phyloP scores from a whole-genome alignment of 92 coral and sea anemone species.

The Phymanthus crucifer region DNA sequence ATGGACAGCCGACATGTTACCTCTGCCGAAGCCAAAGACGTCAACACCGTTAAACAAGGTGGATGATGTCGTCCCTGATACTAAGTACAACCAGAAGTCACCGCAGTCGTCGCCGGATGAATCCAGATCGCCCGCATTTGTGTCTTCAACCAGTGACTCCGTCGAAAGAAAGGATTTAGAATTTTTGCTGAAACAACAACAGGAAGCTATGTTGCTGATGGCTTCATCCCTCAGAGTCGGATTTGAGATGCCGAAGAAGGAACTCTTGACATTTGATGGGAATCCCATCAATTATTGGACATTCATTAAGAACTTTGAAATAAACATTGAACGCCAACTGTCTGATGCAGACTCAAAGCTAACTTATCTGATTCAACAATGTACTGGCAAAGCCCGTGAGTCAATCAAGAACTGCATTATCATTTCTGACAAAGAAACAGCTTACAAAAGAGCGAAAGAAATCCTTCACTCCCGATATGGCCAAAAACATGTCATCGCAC shows the following conservation, averaged over 20 bases:
- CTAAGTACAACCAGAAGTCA: neutral
- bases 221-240: neutral
- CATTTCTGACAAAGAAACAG: constrained; percentile 26
- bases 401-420: constrained; percentile 39
- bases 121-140: neutral
- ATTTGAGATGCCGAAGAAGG: constrained; percentile 8
- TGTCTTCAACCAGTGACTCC: neutral
- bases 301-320: constrained; percentile 44
- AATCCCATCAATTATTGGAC: constrained; percentile 38
- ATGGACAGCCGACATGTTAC: neutral
- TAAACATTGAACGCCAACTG: constrained; percentile 30
- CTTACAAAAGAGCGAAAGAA: constrained; percentile 35
- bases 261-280: constrained; percentile 16
- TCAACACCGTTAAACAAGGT: neutral
- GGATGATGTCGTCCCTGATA: neutral
- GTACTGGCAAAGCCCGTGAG: constrained; percentile 31
- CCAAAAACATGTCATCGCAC: constrained; percentile 27
- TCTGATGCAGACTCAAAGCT: constrained; percentile 28
- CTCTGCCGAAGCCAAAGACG: constrained; percentile 2
- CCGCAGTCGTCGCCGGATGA: neutral
- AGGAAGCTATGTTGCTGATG: constrained; percentile 15
- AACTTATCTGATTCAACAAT: constrained; percentile 43
- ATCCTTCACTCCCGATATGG: constrained; percentile 38
- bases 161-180: constrained; percentile 3
- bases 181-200: neutral